Evolutionary conservation across 1,140 invertebrate species (phyloP), one percentile per base, ranked within the genome.

Genomic region (Palaemon carinicauda): DNA sequence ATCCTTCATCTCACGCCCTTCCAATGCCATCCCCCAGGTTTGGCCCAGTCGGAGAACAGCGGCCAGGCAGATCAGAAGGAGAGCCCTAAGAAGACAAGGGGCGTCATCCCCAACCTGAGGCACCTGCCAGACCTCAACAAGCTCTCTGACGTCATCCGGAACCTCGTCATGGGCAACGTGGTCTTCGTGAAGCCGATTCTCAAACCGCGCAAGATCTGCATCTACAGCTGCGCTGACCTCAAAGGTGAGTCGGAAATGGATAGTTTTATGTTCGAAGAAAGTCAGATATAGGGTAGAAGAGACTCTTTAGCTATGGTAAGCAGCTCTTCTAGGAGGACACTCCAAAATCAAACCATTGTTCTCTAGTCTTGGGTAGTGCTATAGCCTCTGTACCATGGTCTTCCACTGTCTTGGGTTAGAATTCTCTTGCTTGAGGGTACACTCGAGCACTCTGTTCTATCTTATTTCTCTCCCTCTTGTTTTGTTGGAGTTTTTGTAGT

Each of bases 161-260:
- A 92, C 83, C 92, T 93, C 51, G 90, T 95, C 17, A 92, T 94
- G 90, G 94, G 94, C 17, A 91, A 93, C 86, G 91, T 93, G 0
- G 91, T 91, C 0, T 90, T 91, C 29, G 90, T 91, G 21, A 92
- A 92, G 82, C 89, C 90, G 12, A 87, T 89, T 10, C 78, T 87
- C 1, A 91, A 90, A 92, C 92, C 12, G 14, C 93, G 93, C 24
- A 95, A 94, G 90, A 94, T 95, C 90, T 93, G 94, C 51, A 93
- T 95, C 53, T 95, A 95, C 89, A 93, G 95, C 2, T 94, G 94
- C 88, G 94, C 94, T 5, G 94, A 94, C 90, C 94, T 94, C 3
- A 94, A 95, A 93, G 94, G 94, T 94, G 91, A 89, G 17, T 3
- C 21, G 15, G n/a, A 21, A 41, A n/a, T n/a, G n/a, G n/a, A n/a